Evolutionary conservation across 1,140 invertebrate species (phyloP).

Genomic region (Drosophila melanica): DNA sequence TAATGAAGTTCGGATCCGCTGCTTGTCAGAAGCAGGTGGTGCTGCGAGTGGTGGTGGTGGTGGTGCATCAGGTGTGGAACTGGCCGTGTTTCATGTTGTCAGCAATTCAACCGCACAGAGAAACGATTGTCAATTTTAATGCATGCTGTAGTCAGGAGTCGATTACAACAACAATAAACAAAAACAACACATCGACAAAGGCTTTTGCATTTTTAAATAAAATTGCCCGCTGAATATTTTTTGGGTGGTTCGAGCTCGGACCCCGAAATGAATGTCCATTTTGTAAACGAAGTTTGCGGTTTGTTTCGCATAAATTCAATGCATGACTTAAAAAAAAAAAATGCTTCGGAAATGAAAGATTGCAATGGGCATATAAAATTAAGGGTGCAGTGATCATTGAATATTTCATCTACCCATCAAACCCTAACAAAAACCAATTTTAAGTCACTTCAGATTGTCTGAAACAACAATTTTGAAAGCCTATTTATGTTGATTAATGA

Average conservation of each 20-base stretch:
- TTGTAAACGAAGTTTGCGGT: constrained; percentile 49
- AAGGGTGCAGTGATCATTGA: background rate
- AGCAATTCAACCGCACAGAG: constrained; percentile 49
- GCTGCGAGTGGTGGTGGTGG: background rate
- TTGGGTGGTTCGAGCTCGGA: constrained; percentile 1
- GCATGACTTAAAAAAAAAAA: background rate
- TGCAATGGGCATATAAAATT: constrained; percentile 24
- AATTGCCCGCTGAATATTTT: constrained; percentile 28
- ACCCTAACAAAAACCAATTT: too few species aligned
- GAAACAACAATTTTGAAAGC: background rate
- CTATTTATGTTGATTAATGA: constrained; percentile 29
- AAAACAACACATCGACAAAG: constrained; percentile 30
- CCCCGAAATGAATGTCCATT: constrained; percentile 41
- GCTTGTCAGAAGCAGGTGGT: constrained; percentile 22
- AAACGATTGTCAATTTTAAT: constrained; percentile 53
- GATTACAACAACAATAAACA: constrained; percentile 8
- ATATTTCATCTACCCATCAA: background rate
- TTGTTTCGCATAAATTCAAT: constrained; percentile 27
- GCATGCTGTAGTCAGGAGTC: constrained; percentile 39
- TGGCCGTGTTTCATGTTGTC: constrained; percentile 43
- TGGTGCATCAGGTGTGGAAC: constrained; percentile 45
- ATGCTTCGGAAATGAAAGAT: constrained; percentile 28
- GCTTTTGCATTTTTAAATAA: constrained; percentile 55
- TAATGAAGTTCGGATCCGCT: constrained; percentile 40
- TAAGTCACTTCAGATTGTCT: constrained; percentile 17